Conservation (phyloP, 2,797 vertebrate genomes). For the Sciurus vulgaris region DNA sequence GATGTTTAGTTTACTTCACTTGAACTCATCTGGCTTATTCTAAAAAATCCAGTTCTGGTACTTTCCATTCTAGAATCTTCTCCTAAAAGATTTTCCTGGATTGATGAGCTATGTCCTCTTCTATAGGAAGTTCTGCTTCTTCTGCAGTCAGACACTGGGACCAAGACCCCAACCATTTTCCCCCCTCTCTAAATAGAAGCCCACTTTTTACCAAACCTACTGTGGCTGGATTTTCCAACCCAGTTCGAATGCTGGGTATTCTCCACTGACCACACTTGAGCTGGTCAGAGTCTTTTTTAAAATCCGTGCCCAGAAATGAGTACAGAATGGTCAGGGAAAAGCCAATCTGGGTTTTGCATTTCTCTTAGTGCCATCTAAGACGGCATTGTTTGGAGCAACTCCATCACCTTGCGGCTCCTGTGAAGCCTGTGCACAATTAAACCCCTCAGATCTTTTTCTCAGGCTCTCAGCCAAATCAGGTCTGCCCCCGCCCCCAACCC, state of each 20-base stretch:
- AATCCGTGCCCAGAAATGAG: not conserved
- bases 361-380: conserved; percentile 21
- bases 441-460: conserved; percentile 65
- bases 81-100: not conserved
- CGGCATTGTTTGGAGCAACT: not conserved
- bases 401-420: not conserved
- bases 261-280: not conserved
- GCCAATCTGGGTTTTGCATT: not conserved
- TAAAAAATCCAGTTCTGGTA: not conserved
- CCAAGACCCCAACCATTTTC: not conserved
- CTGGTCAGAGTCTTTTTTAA: not conserved
- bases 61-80: not conserved
- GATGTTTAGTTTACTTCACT: not conserved
- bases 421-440: conserved; percentile 57
- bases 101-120: not conserved
- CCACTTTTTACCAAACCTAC: not conserved
- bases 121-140: not conserved
- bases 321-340: not conserved
- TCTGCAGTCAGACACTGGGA: not conserved
- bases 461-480: conserved; percentile 70
- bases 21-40: not conserved
- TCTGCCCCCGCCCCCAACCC: conserved; percentile 23
- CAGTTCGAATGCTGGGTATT: not conserved
- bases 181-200: not conserved
- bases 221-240: not conserved